Base-by-base conservation (phyloP, 2,113 vertebrate species). In the Paradoxurus hermaphroditus region DNA sequence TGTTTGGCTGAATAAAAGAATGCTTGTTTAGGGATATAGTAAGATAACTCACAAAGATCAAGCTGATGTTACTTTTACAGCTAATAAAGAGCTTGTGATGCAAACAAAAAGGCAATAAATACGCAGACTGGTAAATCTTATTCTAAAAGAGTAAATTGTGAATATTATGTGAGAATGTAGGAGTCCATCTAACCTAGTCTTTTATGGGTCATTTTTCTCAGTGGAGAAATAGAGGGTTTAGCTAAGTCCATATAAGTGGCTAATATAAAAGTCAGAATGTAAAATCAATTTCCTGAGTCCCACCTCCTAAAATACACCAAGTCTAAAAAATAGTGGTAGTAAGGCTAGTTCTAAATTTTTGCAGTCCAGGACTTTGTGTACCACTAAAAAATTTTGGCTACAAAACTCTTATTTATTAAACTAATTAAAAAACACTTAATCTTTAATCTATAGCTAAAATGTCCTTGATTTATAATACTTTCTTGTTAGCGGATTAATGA, bases 401-500 rank as follows among this genome's bases (percentile, higher is more conserved):
- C 34, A 53, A 67, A 75, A 67, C 4, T 10, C 29, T 39, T 94
- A 59, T 89, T 46, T 86, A 92, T 95, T 97, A 93, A 93, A 23
- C 11, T 86, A 68, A 93, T 90, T 95, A 15, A 59, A 96, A 94
- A 68, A 62, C 2, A 88, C 31, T 85, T 83, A 73, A 77, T 86
- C 81, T 93, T 92, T 82, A 96, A 92, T 81, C 44, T 21, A 82
- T 49, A 86, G 14, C 14, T 90, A 91, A 97, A 82, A 93, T 79
- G 27, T 39, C 23, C 7, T 83, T 95, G 83, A 96, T 85, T 94
- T 95, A 88, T 85, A 12, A 73, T 86, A 18, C 31, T 16, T 93
- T 93, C 44, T 96, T 90, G 6, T 62, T 83, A 93, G 70, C 65
- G 27, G 51, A 87, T 90, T 96, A 85, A 93, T 88, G 62, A 79